Conservation (phyloP, 1,140 invertebrate genomes). For the Diachasmimorpha longicaudata region DNA sequence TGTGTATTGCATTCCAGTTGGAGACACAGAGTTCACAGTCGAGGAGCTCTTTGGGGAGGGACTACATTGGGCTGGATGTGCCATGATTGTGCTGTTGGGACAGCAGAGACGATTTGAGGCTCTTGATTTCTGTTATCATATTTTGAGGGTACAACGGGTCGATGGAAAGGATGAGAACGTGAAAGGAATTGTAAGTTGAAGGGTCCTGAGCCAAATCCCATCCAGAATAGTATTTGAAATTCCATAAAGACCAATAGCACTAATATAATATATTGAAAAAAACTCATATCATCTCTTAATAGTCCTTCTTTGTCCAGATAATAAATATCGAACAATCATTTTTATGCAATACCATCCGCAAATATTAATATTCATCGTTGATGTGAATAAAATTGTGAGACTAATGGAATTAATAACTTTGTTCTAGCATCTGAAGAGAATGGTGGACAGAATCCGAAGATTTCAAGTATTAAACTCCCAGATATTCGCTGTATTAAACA, state of each 20-base stretch:
- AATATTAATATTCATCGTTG: not conserved
- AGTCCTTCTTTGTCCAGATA: no score
- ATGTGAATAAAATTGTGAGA: no score
- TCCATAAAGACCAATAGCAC: no score
- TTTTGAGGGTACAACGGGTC: conserved; percentile 93
- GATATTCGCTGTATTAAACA: conserved; percentile 96
- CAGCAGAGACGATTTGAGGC: conserved; percentile 98
- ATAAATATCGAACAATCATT: no score
- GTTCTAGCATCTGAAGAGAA: conserved; percentile 88
- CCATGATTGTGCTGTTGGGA: conserved; percentile 95
- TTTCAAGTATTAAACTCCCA: conserved; percentile 99
- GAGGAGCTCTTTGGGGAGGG: conserved; percentile 99
- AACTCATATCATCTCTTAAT: no score
- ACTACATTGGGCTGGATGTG: conserved; percentile 97
- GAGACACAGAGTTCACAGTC: conserved; percentile 96
- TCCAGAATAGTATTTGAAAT: no score
- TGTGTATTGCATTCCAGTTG: conserved; percentile 96
- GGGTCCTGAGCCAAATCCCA: no score
- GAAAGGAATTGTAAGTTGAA: conserved; percentile 90
- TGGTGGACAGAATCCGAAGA: conserved; percentile 96
- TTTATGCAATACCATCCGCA: no score
- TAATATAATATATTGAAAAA: no score
- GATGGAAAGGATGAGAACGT: conserved; percentile 96
- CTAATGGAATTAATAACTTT: conserved; percentile 23
- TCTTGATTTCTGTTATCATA: conserved; percentile 98